Conservation (phyloP, 2,888 invertebrate species). For the Erannis defoliaria region DNA sequence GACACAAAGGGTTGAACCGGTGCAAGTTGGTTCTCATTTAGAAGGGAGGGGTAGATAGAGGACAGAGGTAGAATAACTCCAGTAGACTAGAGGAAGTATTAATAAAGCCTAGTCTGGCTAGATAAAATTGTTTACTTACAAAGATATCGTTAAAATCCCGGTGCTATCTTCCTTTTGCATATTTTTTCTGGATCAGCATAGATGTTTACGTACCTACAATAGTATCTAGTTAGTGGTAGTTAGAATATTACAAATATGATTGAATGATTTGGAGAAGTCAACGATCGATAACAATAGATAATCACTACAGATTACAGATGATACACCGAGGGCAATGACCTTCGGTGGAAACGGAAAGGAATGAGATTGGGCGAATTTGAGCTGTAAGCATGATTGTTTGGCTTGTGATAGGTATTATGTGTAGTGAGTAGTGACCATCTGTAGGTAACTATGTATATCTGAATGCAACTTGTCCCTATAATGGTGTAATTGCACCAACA, state of each 20-base stretch:
- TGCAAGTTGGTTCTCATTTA: slow-evolving; percentile 47
- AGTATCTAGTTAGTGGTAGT: too few species aligned
- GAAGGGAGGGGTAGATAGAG: slow-evolving; percentile 28
- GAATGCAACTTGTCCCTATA: too few species aligned
- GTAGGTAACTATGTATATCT: too few species aligned
- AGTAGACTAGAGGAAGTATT: slow-evolving; percentile 33
- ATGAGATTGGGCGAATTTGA: too few species aligned
- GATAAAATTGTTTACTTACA: slow-evolving; percentile 11
- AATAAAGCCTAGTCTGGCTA: slow-evolving; percentile 31
- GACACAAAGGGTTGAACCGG: slow-evolving; percentile 54
- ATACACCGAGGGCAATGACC: not conserved
- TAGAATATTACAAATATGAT: not conserved
- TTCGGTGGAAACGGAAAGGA: too few species aligned
- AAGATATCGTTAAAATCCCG: slow-evolving; percentile 11
- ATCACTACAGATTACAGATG: not conserved
- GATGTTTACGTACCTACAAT: not conserved
- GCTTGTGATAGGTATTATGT: too few species aligned
- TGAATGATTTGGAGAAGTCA: not conserved
- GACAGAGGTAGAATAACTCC: not conserved
- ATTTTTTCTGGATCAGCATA: not conserved
- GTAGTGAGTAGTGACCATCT: too few species aligned
- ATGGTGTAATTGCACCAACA: too few species aligned
- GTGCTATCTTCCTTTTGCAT: slow-evolving; percentile 3
- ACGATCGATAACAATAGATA: not conserved
- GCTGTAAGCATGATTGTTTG: too few species aligned